Base-by-base conservation (phyloP, 2,888 invertebrate species). In the Cosmopolites sordidus region DNA sequence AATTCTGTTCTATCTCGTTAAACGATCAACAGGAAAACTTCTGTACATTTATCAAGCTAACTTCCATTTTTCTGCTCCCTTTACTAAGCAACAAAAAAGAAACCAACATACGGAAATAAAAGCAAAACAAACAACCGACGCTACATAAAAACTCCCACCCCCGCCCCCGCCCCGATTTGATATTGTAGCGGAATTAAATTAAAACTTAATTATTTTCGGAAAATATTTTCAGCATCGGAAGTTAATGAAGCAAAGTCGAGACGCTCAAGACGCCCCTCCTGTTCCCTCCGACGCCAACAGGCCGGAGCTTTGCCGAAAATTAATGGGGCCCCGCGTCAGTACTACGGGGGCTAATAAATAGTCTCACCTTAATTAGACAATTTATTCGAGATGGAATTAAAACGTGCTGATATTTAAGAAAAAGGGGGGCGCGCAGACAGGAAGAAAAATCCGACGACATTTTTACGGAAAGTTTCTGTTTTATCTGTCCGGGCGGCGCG, bases 371-470 rank as follows among this genome's bases (percentile, higher is more conserved):
- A 33, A 33, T 33, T 33, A 33, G 33, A 33, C 12, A 11, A 33
- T 33, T 33, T 6, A 33, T 33, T 33, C 12, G 12, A 12, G n/a
- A 11, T 12, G n/a, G 33, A 33, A 33, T 33, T 33, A 33, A 33
- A 33, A 11, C 33, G 33, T 33, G 33, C 33, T 33, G 33, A 33
- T 33, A 33, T 33, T 33, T 33, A 33, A 33, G 33, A 12, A 22
- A 22, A 33, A 12, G 33, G 33, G 12, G 33, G 11, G 33, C 33
- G 11, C 12, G 12, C 11, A n/a, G 12, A 33, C 11, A n/a, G n/a
- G 33, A 33, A 33, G 33, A 33, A 33, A 33, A 22, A 22, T 22
- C 22, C 22, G 22, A 22, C 8, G 22, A 22, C 22, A 22, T 22
- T 22, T 22, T 22, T 22, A 22, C 3, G 3, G 8, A 22, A 22